Evolutionary conservation across 2,888 invertebrate species (phyloP).

Genomic region (Lithophane semibrunnea): DNA sequence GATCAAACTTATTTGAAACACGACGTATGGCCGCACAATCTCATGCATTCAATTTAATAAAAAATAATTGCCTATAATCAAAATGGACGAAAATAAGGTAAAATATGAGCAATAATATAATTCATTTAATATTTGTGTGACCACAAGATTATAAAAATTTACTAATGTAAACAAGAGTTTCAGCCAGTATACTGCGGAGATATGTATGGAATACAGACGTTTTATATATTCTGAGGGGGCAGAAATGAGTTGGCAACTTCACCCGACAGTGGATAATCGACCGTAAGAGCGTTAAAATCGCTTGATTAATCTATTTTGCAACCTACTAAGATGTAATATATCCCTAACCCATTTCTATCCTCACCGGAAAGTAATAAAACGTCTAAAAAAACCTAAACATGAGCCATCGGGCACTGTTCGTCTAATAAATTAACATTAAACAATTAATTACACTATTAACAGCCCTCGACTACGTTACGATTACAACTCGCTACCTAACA

Average conservation of each 20-base stretch:
- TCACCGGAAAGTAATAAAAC: slow-evolving; percentile 18
- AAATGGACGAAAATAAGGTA: slow-evolving; percentile 48
- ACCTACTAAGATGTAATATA: background rate
- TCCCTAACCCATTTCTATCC: background rate
- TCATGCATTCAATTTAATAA: slow-evolving; percentile 5
- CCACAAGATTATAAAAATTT: slow-evolving; percentile 36
- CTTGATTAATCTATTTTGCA: background rate
- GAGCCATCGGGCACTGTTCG: slow-evolving; percentile 27
- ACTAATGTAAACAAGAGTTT: slow-evolving; percentile 25
- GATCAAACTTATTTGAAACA: slow-evolving; percentile 41
- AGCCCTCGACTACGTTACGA: slow-evolving; percentile 70
- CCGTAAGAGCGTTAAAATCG: background rate
- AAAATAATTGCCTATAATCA: slow-evolving; percentile 23
- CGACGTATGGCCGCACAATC: slow-evolving; percentile 36
- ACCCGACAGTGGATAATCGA: background rate
- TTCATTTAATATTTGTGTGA: slow-evolving; percentile 28
- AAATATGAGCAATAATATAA: slow-evolving; percentile 58
- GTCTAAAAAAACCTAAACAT: slow-evolving; percentile 20
- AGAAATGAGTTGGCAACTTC: slow-evolving; percentile 11
- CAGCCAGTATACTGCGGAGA: slow-evolving; percentile 30
- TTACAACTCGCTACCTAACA: slow-evolving; percentile 53
- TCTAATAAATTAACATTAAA: slow-evolving; percentile 61
- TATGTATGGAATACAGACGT: slow-evolving; percentile 52
- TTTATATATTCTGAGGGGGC: background rate
- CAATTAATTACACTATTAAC: slow-evolving; percentile 71